Evolutionary conservation across 2,797 vertebrate species (phyloP), one percentile per base, ranked within the genome.

Genomic region (Sebastes matsubarae): DNA sequence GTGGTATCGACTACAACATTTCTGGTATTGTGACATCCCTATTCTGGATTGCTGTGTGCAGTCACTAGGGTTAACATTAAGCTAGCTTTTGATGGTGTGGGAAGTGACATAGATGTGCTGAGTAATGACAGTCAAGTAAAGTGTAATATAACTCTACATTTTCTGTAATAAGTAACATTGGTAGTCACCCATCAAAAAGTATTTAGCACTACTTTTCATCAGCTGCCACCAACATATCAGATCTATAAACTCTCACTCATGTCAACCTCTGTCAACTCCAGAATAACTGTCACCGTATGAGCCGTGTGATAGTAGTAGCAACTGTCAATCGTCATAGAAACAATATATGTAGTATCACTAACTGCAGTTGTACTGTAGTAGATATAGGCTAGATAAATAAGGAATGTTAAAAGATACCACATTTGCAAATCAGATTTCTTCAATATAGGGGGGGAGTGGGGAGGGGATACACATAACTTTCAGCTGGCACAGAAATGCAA

Each of bases 401-500:
- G 59, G 11, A 59, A 29, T 25, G 5, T 60, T 55, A 22, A 54
- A 78, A 29, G 50, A 70, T 22, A 30, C 25, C 7, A 60, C 50
- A 73, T 76, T 70, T 59, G 32, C 57, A 57, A 57, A 68, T 83
- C 55, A 55, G 27, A 67, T 75, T 57, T 81, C 25, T 76, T 70
- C 13, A 77, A 61, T 29, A 82, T 54, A 30, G 14, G 14, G 12
- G 12, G 2, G 52, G 25, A 6, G 11, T 30, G 50, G 50, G 5
- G 12, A 4, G 59, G 59, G 55, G n/a, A 52, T 14, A 25, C 4
- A 59, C 59, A 34, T 29, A 68, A 57, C 52, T 68, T 69, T 70
- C 20, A 77, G 34, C 8, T 50, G 14, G 75, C 72, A 76, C 55
- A 89, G 70, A 88, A 80, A 80, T 25, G 66, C 66, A 73, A 72